phyloP scores from a whole-genome alignment of 2,113 vertebrate genomes.

The Acanthochromis polyacanthus region DNA sequence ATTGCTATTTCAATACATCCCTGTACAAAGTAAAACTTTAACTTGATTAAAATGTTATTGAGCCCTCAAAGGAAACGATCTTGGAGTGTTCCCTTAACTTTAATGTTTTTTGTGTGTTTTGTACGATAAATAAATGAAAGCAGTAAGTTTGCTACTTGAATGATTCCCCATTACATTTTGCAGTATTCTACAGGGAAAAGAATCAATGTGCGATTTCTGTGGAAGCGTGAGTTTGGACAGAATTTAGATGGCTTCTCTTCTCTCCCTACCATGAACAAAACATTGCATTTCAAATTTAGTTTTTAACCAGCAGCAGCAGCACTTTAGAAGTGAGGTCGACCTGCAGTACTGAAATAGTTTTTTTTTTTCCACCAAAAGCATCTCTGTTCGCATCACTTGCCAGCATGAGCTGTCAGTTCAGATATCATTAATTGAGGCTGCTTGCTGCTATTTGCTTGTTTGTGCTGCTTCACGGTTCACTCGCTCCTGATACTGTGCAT shows the following conservation, averaged over 20 bases:
- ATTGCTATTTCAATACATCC: background rate
- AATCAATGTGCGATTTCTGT: conserved; percentile 7
- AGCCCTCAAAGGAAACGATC: no score
- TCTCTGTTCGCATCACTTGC: conserved; percentile 38
- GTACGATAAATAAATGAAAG: background rate
- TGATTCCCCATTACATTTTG: background rate
- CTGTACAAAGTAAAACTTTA: background rate
- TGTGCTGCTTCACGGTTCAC: conserved; percentile 44
- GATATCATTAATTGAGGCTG: conserved; percentile 54
- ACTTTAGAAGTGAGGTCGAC: conserved; percentile 15
- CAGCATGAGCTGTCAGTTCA: conserved; percentile 49
- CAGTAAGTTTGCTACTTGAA: background rate
- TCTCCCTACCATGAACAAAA: conserved; percentile 20
- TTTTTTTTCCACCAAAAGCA: conserved; percentile 21
- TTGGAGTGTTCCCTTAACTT: background rate
- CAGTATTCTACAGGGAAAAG: background rate
- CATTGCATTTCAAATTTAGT: conserved; percentile 15
- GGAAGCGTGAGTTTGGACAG: background rate
- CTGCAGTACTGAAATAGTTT: conserved; percentile 9
- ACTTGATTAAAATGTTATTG: no score
- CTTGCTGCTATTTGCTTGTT: conserved; percentile 68
- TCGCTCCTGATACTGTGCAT: conserved; percentile 30
- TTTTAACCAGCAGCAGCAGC: conserved; percentile 27
- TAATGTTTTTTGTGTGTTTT: background rate
- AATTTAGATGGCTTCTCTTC: background rate